Evolutionary conservation across 2,888 invertebrate species (phyloP).

Genomic region (Tuta absoluta): DNA sequence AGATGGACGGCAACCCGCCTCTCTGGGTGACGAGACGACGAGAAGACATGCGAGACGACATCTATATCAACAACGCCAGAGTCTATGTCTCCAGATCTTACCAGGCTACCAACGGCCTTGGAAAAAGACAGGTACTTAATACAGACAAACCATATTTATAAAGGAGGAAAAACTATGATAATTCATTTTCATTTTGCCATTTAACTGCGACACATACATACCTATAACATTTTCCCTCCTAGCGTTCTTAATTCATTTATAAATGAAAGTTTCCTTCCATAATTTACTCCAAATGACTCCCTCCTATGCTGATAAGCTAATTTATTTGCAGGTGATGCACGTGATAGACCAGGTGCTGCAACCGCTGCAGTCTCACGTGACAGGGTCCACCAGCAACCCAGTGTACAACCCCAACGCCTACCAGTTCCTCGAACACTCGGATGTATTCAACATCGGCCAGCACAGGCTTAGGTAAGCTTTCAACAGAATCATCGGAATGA

Average conservation of each 20-base stretch:
- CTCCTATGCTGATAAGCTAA: too few species aligned
- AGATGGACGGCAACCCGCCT: slow-evolving; percentile 91
- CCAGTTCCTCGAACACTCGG: slow-evolving; percentile 89
- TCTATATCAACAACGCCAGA: slow-evolving; percentile 93
- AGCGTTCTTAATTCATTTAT: too few species aligned
- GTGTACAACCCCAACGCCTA: slow-evolving; percentile 91
- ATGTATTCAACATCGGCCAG: slow-evolving; percentile 86
- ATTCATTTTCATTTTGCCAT: too few species aligned
- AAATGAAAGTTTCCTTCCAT: too few species aligned
- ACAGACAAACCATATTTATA: too few species aligned
- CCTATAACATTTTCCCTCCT: too few species aligned
- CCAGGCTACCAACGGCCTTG: slow-evolving; percentile 79
- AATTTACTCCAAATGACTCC: too few species aligned
- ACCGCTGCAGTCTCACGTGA: slow-evolving; percentile 85
- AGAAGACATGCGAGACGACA: slow-evolving; percentile 84
- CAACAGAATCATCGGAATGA: background rate
- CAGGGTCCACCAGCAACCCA: slow-evolving; percentile 79
- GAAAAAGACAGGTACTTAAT: slow-evolving; percentile 61
- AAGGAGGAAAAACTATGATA: too few species aligned
- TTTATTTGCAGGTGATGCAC: slow-evolving; percentile 86
- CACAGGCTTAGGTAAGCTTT: slow-evolving; percentile 85
- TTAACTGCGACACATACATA: too few species aligned
- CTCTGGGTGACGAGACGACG: slow-evolving; percentile 89
- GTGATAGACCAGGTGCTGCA: slow-evolving; percentile 93
- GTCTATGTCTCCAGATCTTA: slow-evolving; percentile 86